Conservation (phyloP, 2,797 vertebrate species). For the Leucoraja ocellata region DNA sequence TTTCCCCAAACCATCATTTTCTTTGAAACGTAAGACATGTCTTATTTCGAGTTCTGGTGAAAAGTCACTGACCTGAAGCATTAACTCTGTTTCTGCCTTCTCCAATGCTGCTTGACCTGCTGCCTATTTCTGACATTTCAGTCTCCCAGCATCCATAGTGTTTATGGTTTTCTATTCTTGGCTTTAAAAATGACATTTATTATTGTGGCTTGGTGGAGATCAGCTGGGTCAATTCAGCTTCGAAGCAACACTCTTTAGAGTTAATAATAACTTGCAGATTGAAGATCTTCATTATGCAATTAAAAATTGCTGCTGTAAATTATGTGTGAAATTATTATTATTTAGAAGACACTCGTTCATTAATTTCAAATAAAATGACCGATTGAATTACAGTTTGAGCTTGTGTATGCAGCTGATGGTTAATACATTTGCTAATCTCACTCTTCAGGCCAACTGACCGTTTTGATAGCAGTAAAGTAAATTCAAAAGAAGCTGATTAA, state of each 20-base stretch:
- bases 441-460: background rate
- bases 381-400: background rate
- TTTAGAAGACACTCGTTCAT: background rate
- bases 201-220: background rate
- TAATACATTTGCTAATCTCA: background rate
- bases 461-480: background rate
- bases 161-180: background rate
- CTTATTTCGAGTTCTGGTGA: no score
- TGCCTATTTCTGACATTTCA: no score
- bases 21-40: background rate
- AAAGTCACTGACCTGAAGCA: no score
- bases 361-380: background rate
- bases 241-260: background rate
- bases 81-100: no score
- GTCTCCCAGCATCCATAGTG: no score
- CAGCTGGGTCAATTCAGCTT: background rate
- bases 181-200: background rate
- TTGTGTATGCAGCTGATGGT: background rate
- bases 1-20: no score
- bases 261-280: background rate
- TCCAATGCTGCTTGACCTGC: no score
- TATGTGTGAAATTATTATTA: conserved; percentile 15
- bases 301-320: conserved; percentile 8
- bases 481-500: background rate
- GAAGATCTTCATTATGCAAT: background rate